phyloP scores from a whole-genome alignment of 2,888 invertebrate species.

The Acholoe squamosa region DNA sequence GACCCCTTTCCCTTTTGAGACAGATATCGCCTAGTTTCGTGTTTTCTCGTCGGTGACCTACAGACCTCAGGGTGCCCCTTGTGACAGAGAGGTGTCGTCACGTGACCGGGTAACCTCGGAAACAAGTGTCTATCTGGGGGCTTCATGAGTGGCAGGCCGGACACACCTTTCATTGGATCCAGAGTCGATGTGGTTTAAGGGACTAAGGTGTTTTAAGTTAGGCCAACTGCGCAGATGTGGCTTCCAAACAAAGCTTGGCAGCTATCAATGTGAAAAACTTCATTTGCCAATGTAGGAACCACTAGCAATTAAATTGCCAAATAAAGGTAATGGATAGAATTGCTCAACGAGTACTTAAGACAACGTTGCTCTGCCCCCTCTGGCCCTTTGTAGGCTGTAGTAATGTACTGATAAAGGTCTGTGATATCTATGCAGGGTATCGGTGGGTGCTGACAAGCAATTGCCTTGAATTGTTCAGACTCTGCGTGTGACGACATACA shows the following conservation, averaged over 20 bases:
- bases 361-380: too few relatives aligned
- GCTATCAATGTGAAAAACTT: not conserved
- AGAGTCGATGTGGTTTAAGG: not conserved
- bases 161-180: not conserved
- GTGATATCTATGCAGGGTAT: too few relatives aligned
- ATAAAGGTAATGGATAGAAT: too few relatives aligned
- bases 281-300: too few relatives aligned
- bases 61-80: not conserved
- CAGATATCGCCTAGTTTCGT: not conserved
- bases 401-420: too few relatives aligned
- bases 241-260: not conserved
- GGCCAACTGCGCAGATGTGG: not conserved
- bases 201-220: not conserved
- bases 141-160: not conserved
- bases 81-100: not conserved
- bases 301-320: too few relatives aligned
- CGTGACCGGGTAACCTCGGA: not conserved
- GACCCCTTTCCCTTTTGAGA: not conserved
- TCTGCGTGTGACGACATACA: too few relatives aligned
- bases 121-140: not conserved
- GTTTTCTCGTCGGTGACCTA: slow-evolving; percentile 13
- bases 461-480: too few relatives aligned
- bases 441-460: too few relatives aligned
- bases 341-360: too few relatives aligned
- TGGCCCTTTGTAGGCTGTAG: too few relatives aligned